A percentile compares a stretch with the other conserved stretches of the same genome.
These are phyloP conservation scores for Centruroides sculpturatus DNA, from an alignment of 1,140 invertebrate species.

Conservation along the genomic window DNA sequence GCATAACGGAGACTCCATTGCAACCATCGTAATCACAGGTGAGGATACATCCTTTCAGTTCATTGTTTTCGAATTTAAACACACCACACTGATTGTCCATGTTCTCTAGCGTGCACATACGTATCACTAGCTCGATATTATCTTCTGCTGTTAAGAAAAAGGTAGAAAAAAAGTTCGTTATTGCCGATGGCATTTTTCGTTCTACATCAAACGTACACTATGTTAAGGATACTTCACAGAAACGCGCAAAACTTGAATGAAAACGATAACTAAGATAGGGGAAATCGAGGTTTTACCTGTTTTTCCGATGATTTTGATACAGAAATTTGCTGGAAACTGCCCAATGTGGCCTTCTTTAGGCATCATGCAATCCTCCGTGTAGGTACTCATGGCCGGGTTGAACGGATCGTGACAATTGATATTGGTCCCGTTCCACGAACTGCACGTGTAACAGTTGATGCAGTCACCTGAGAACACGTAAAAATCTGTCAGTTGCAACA, in stretches of 20 bases:
- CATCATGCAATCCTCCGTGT: conserved; percentile 38
- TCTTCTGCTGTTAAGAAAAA: conserved; percentile 20
- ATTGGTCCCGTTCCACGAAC: conserved; percentile 39
- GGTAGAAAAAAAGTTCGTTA: background rate
- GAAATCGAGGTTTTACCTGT: conserved; percentile 25
- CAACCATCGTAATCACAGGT: conserved; percentile 40
- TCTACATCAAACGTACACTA: background rate
- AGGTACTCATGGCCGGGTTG: conserved; percentile 33
- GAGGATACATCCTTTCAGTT: conserved; percentile 29
- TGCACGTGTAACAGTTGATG: conserved; percentile 44
- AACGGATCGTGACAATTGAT: conserved; percentile 42
- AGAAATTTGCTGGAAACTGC: conserved; percentile 43
- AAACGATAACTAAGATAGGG: background rate
- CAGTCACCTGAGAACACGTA: conserved; percentile 14
- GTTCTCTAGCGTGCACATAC: conserved; percentile 39
- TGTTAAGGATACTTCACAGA: too few relatives aligned
- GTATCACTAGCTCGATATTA: conserved; percentile 31
- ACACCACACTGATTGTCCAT: conserved; percentile 41
- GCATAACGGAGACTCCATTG: conserved; percentile 20
- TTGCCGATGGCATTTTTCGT: background rate
- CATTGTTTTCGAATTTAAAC: conserved; percentile 34
- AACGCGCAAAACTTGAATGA: too few relatives aligned
- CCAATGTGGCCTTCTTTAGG: conserved; percentile 39
- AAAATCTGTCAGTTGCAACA: too few relatives aligned
- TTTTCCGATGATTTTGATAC: conserved; percentile 40